Evolutionary conservation across 1,140 invertebrate species (phyloP).

Genomic region (Hetaerina americana): DNA sequence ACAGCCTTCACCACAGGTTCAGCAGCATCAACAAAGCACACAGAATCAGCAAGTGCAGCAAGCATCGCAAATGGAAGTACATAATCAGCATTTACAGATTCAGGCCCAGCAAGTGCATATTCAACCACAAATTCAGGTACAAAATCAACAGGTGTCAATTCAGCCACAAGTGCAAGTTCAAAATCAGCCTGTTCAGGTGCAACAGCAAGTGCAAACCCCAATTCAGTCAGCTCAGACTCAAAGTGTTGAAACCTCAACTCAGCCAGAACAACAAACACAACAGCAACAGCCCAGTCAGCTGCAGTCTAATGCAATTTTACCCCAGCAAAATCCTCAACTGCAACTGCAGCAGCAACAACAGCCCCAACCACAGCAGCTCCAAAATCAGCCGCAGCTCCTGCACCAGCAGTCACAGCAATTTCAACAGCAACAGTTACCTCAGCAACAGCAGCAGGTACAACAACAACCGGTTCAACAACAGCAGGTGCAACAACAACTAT

Average conservation of each 20-base stretch:
- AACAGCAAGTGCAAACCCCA: too few species aligned
- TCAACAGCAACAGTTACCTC: constrained; percentile 4
- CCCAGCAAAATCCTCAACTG: not conserved
- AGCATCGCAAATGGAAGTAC: constrained; percentile 8
- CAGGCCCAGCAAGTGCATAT: too few species aligned
- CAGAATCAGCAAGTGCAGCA: constrained; percentile 1
- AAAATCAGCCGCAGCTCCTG: not conserved
- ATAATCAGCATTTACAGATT: too few species aligned
- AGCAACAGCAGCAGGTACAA: not conserved
- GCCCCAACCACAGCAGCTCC: constrained; percentile 12
- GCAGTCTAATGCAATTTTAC: not conserved
- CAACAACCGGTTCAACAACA: too few species aligned
- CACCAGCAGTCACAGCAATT: not conserved
- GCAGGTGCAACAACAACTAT: too few species aligned
- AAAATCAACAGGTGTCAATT: too few species aligned
- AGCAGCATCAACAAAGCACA: constrained; percentile 10
- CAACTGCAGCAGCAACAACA: constrained; percentile 3
- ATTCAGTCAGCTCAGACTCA: too few species aligned
- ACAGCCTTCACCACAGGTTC: constrained; percentile 12
- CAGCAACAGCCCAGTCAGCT: not conserved
- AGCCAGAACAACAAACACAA: too few species aligned
- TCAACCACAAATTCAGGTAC: too few species aligned
- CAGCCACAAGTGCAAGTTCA: too few species aligned
- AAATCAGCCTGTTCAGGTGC: too few species aligned
- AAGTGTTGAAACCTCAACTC: too few species aligned